A percentile compares a stretch with the other conserved stretches of the same genome.
Conservation (phyloP, 2,797 vertebrate genomes). For the Lemur catta region DNA sequence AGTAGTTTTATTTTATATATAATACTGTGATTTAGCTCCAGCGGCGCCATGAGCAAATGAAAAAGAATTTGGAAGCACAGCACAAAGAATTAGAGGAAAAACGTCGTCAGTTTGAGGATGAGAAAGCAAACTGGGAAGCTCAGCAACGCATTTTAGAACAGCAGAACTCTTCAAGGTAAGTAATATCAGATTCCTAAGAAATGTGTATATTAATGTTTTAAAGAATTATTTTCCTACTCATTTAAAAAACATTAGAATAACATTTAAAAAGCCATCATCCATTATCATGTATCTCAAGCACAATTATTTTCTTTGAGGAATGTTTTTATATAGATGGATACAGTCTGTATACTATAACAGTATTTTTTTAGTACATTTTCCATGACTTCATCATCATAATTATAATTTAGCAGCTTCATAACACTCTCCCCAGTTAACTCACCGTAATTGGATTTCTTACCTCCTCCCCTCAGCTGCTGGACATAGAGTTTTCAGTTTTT, state of each 20-base stretch:
- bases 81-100: constrained; percentile 97
- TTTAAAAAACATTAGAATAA: not conserved
- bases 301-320: not conserved
- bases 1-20: not conserved
- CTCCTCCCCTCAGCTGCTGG: not conserved
- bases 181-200: not conserved
- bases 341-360: not conserved
- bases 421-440: not conserved
- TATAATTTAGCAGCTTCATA: not conserved
- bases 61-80: constrained; percentile 98
- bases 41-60: constrained; percentile 98
- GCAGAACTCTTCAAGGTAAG: constrained; percentile 94
- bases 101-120: constrained; percentile 95
- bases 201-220: not conserved
- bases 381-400: not conserved
- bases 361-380: constrained; percentile 1
- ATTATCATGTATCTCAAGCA: not conserved
- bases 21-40: constrained; percentile 87
- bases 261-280: not conserved
- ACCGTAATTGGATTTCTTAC: not conserved
- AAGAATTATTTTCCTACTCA: not conserved
- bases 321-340: not conserved
- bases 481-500: not conserved
- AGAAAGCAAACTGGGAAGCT: constrained; percentile 95
- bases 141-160: constrained; percentile 96